Conservation (phyloP, 2,797 vertebrate genomes). For the Liasis olivaceus region DNA sequence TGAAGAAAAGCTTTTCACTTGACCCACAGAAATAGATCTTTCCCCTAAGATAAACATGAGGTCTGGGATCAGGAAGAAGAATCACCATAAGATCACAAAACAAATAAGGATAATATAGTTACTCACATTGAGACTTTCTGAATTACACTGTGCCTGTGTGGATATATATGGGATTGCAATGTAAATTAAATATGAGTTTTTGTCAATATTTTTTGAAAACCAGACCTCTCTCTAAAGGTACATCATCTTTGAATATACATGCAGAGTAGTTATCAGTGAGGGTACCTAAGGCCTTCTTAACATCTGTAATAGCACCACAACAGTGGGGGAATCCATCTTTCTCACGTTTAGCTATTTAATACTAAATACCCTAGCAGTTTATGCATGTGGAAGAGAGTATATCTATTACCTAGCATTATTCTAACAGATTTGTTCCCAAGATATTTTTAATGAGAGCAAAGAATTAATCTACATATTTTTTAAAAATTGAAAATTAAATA, state of each 20-base stretch:
- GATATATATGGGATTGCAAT: neutral
- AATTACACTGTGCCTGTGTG: no score
- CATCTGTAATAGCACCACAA: neutral
- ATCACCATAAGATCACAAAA: no score
- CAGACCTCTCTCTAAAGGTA: neutral
- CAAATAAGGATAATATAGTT: no score
- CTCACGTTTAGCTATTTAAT: neutral
- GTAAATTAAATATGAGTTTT: neutral
- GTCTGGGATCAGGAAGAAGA: neutral
- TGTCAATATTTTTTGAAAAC: neutral
- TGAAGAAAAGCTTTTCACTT: no score
- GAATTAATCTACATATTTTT: neutral
- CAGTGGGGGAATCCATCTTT: neutral
- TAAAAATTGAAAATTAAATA: constrained; percentile 15
- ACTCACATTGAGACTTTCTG: no score
- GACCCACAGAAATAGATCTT: no score
- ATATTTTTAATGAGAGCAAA: neutral
- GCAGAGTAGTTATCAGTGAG: neutral
- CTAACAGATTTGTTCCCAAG: neutral
- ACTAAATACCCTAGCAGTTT: neutral
- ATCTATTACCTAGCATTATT: neutral
- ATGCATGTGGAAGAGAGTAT: neutral
- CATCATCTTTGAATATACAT: neutral
- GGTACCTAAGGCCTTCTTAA: neutral
- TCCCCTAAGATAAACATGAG: no score